Conservation (phyloP, 1,140 invertebrate genomes). For the Eriosoma lanigerum region DNA sequence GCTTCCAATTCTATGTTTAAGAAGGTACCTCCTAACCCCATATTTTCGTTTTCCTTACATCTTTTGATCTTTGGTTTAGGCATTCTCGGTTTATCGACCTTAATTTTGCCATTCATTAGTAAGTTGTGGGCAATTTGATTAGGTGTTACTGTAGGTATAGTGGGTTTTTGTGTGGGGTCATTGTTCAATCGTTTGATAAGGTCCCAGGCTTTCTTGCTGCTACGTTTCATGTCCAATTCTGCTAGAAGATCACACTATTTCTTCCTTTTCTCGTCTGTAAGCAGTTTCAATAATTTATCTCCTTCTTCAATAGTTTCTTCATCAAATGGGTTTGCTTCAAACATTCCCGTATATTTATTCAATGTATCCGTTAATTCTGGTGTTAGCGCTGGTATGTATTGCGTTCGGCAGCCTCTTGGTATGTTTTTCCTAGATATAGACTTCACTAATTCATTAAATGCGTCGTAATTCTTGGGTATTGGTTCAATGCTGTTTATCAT, state of each 20-base stretch:
- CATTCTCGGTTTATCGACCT: background rate
- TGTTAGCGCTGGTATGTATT: slow-evolving; percentile 26
- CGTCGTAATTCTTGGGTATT: background rate
- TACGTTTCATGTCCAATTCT: slow-evolving; percentile 35
- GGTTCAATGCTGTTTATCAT: background rate
- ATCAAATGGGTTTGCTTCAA: slow-evolving; percentile 11
- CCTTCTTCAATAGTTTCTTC: slow-evolving; percentile 33
- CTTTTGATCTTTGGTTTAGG: background rate
- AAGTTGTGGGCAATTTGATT: slow-evolving; percentile 35
- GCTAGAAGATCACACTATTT: slow-evolving; percentile 22
- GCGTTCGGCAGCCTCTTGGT: background rate
- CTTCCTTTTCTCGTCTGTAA: background rate
- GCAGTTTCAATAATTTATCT: background rate
- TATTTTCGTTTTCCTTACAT: slow-evolving; percentile 34
- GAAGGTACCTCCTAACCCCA: background rate
- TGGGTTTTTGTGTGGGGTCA: slow-evolving; percentile 5
- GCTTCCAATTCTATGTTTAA: background rate
- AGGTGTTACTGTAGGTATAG: slow-evolving; percentile 9
- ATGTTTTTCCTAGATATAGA: slow-evolving; percentile 13
- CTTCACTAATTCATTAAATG: slow-evolving; percentile 2
- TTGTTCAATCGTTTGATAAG: slow-evolving; percentile 17
- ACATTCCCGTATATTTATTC: background rate
- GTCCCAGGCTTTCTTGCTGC: slow-evolving; percentile 34
- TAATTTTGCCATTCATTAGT: slow-evolving; percentile 36
- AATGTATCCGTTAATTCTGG: background rate